Evolutionary conservation across 2,797 vertebrate genomes (phyloP).

Genomic region (Decapterus maruadsi): DNA sequence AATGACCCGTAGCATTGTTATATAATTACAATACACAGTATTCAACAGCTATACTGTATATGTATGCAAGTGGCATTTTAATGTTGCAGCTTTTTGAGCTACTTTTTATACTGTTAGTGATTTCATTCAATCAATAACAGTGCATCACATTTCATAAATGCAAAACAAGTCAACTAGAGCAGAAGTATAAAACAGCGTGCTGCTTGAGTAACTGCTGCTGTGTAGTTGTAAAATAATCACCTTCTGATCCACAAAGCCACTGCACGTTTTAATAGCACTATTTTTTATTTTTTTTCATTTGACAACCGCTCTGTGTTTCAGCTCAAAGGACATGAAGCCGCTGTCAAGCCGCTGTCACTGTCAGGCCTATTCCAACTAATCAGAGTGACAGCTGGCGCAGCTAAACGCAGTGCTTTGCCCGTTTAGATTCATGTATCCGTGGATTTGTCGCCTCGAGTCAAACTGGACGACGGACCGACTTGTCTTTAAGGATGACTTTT

Average conservation of each 20-base stretch:
- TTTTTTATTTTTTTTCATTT: slow-evolving; percentile 31
- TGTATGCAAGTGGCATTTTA: neutral
- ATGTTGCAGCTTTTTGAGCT: neutral
- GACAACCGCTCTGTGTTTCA: slow-evolving; percentile 22
- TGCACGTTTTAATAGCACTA: neutral
- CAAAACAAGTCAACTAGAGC: neutral
- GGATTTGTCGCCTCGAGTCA: neutral
- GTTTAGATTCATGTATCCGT: neutral
- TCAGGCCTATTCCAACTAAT: slow-evolving; percentile 19
- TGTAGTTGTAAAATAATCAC: neutral
- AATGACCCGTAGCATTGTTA: neutral
- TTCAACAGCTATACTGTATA: too few species aligned
- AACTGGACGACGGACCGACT: neutral
- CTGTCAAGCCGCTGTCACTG: slow-evolving; percentile 25
- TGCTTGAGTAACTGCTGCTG: neutral
- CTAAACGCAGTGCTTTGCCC: neutral
- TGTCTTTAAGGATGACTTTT: neutral
- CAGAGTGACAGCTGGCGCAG: slow-evolving; percentile 2
- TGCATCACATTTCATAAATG: neutral
- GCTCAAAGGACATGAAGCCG: slow-evolving; percentile 12
- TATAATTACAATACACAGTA: neutral
- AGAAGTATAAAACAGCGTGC: neutral
- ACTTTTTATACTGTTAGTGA: neutral
- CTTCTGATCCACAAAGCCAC: neutral
- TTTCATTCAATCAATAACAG: neutral